Conservation (phyloP, 2,113 vertebrate genomes). For the Orientallactaga bullata region DNA sequence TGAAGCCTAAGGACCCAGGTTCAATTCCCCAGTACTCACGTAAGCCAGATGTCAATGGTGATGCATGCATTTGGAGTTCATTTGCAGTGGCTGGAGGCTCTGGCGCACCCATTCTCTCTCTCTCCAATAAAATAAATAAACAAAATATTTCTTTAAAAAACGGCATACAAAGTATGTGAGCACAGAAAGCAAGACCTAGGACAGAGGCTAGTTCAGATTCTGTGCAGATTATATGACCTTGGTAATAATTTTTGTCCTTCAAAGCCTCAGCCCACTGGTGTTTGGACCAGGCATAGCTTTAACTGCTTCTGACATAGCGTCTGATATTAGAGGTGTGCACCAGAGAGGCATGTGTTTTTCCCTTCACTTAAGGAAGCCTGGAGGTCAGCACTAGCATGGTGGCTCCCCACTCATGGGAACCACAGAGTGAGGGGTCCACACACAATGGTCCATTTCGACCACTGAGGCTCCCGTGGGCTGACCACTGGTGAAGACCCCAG, state of each 20-base stretch:
- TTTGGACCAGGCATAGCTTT: not conserved
- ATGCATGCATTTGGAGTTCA: too few species aligned
- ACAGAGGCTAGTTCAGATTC: too few species aligned
- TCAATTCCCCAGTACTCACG: too few species aligned
- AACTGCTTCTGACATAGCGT: not conserved
- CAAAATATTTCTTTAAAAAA: not conserved
- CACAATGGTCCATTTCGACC: not conserved
- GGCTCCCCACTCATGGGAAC: not conserved
- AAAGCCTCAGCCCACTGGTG: not conserved
- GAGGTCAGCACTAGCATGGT: not conserved
- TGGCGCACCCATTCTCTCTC: too few species aligned
- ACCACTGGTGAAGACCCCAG: accelerated
- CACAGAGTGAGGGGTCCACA: not conserved
- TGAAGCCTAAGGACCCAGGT: too few species aligned
- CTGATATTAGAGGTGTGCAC: not conserved
- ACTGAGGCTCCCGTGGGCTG: not conserved
- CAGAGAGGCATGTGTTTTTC: not conserved
- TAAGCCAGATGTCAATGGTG: too few species aligned
- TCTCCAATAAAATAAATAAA: too few species aligned
- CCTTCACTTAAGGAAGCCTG: not conserved
- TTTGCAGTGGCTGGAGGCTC: too few species aligned
- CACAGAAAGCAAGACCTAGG: not conserved
- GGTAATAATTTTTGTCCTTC: not conserved
- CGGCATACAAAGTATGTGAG: not conserved
- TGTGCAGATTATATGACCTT: not conserved